Evolutionary conservation across 2,888 invertebrate genomes (phyloP).

Genomic region (Idaea straminata): DNA sequence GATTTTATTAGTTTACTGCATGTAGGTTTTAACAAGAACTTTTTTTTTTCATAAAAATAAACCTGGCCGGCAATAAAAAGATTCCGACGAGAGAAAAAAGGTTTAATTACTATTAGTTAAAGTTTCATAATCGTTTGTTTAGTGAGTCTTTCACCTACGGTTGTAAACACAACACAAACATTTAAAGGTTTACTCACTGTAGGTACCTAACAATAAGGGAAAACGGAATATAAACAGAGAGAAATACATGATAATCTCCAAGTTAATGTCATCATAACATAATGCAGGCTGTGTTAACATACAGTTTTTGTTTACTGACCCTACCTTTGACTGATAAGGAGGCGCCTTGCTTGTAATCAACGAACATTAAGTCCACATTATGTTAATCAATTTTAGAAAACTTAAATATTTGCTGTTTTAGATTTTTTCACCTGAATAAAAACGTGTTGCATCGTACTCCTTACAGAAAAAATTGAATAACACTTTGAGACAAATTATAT

Average conservation of each 20-base stretch:
- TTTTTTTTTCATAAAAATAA: not conserved
- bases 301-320: constrained; percentile 52
- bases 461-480: too few relatives aligned
- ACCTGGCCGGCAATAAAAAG: not conserved
- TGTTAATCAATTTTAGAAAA: not conserved
- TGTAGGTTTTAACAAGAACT: not conserved
- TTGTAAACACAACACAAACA: not conserved
- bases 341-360: constrained; percentile 36
- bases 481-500: too few relatives aligned
- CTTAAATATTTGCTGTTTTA: not conserved
- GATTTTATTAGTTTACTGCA: not conserved
- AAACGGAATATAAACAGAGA: constrained; percentile 18
- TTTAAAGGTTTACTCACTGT: not conserved
- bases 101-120: not conserved
- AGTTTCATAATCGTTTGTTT: not conserved
- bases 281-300: constrained; percentile 23
- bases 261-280: constrained; percentile 19
- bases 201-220: constrained; percentile 1
- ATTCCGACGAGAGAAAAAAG: not conserved
- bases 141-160: not conserved
- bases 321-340: constrained; percentile 72
- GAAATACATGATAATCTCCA: constrained; percentile 24
- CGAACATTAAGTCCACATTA: not conserved
- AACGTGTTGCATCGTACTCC: not conserved
- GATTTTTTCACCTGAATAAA: not conserved